Conservation (phyloP, 2,113 vertebrate species). For the Otocyon megalotis region DNA sequence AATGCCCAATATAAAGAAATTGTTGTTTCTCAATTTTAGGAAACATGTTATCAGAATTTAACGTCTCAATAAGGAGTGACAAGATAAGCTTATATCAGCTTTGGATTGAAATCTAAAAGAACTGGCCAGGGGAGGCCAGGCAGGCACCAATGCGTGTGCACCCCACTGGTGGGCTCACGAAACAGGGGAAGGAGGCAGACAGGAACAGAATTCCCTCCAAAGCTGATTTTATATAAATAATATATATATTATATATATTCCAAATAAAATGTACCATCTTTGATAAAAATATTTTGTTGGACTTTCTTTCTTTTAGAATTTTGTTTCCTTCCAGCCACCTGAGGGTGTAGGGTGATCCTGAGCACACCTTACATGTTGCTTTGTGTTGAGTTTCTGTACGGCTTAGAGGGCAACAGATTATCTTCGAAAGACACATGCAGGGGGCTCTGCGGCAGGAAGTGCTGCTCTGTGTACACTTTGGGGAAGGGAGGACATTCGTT, state of each 20-base stretch:
- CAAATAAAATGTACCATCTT: neutral
- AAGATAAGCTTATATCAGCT: neutral
- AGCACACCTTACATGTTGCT: accelerated
- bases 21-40: neutral
- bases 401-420: neutral
- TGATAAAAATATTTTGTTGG: neutral
- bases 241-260: too few relatives aligned
- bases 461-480: accelerated
- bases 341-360: accelerated
- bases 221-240: neutral
- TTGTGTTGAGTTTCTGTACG: accelerated
- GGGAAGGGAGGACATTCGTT: neutral
- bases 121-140: neutral
- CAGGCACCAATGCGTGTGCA: accelerated
- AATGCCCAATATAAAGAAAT: neutral
- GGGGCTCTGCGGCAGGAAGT: neutral
- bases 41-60: neutral
- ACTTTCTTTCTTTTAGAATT: neutral
- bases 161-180: accelerated
- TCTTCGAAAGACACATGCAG: neutral
- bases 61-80: accelerated
- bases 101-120: neutral
- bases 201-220: neutral
- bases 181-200: accelerated
- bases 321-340: neutral